Evolutionary conservation across 1,140 invertebrate species (phyloP), one percentile per base, ranked within the genome.

Genomic region (Gryllus bimaculatus): DNA sequence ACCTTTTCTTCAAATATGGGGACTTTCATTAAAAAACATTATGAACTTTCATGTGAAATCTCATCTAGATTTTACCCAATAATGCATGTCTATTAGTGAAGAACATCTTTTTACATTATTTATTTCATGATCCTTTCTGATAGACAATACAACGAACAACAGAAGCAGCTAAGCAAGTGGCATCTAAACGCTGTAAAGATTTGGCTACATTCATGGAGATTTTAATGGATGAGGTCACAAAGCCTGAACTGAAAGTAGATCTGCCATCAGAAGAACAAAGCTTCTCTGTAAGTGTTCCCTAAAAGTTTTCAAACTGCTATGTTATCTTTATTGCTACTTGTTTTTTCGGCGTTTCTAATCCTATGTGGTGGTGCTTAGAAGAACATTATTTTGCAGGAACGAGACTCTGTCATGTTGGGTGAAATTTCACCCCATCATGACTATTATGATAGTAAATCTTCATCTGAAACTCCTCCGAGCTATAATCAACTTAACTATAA

Each of bases 401-500:
- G 90, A 47, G 93, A 93, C 85, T 94, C 92, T 73, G 91, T 94
- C 0, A 94, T 95, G 89, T 86, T 95, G 8, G 94, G 94, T 6
- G 93, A 94, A 83, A 95, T 96, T 80, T 95, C 94, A 12, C 94
- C 94, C 7, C 93, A 95, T 84, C 93, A 94, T 83, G 93, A 94
- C 78, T 90, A 92, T 84, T 91, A 89, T 84, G 93, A 94, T 84
- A 94, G 93, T 83, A 94, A 94, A 85, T 93, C 92, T 8, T 94
- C 93, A 21, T 92, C 91, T 1, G 93, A 93, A 83, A 94, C 93
- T 26, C 93, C 92, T 47, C 90, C 93, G 8, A 95, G 93, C 82
- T 96, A 95, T 86, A 94, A 92, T 84, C 93, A 96, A 83, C 87
- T 96, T 8, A 96, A 95, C 86, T 96, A 95, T 84, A 93, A 94